Percentiles rank a stretch among this genome's conserved stretches.
phyloP scores from a whole-genome alignment of 1,140 invertebrate genomes.

The Lordiphosa clarofinis region DNA sequence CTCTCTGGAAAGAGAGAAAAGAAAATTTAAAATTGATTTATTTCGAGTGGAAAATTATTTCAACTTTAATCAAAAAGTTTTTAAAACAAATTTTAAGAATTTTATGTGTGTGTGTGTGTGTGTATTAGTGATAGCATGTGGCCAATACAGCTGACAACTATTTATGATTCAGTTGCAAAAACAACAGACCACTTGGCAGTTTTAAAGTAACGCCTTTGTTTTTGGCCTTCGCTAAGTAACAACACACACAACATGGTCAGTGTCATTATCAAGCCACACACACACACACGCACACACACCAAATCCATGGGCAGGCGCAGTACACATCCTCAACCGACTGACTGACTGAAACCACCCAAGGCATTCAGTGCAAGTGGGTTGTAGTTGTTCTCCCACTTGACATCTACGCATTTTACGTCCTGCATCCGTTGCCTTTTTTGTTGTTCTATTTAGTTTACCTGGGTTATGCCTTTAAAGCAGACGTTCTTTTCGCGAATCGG shows the following conservation, averaged over 20 bases:
- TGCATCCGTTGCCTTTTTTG: neutral
- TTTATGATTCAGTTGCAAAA: constrained; percentile 31
- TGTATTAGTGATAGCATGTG: constrained; percentile 39
- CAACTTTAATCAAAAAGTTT: too few species aligned
- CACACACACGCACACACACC: constrained; percentile 23
- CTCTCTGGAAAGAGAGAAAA: constrained; percentile 1
- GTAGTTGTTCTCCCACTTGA: constrained; percentile 66
- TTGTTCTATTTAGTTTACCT: constrained; percentile 23
- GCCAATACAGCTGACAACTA: constrained; percentile 30
- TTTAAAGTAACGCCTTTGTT: constrained; percentile 3
- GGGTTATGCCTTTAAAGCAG: constrained; percentile 6
- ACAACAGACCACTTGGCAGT: constrained; percentile 14
- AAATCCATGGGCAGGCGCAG: constrained; percentile 14
- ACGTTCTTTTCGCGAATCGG: constrained; percentile 14
- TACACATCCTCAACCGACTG: constrained; percentile 18
- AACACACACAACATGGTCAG: constrained; percentile 53
- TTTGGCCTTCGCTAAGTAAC: constrained; percentile 31
- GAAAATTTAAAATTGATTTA: constrained; percentile 1
- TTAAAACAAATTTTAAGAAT: neutral
- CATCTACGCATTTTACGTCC: constrained; percentile 50
- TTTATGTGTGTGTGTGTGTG: neutral
- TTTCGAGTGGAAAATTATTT: too few species aligned
- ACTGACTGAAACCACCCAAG: constrained; percentile 26
- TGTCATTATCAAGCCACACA: constrained; percentile 61
- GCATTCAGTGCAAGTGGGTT: constrained; percentile 25